These are phyloP conservation scores for Callaeas wilsoni DNA, from an alignment of 2,113 vertebrate genomes.

Conservation along the genomic window DNA sequence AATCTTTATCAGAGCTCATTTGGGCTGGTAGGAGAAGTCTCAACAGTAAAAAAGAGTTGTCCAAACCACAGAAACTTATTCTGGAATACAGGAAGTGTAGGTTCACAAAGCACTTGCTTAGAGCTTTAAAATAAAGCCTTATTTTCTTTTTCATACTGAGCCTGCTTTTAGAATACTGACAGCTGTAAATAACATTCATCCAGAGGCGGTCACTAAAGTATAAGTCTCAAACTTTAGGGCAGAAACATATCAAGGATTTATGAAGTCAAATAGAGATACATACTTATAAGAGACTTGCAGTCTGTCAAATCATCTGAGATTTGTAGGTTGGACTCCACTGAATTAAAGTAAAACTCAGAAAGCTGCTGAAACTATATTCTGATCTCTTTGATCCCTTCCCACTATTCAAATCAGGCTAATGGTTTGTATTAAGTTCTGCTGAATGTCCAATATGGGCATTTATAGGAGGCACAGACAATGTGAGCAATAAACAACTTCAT, in stretches of 20 bases:
- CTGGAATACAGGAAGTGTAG: background rate
- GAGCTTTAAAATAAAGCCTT: background rate
- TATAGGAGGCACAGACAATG: background rate
- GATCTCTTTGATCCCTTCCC: background rate
- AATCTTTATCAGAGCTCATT: background rate
- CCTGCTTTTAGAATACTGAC: background rate
- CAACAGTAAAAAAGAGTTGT: background rate
- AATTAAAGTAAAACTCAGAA: slow-evolving; percentile 17
- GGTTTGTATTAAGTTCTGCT: slow-evolving; percentile 7
- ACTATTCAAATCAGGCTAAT: background rate
- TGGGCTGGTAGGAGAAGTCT: background rate
- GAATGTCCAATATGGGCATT: background rate
- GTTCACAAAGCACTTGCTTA: background rate
- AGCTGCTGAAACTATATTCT: background rate
- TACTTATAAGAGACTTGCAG: background rate
- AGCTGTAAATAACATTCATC: background rate
- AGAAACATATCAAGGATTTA: background rate
- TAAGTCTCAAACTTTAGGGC: background rate
- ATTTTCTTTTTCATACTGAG: background rate
- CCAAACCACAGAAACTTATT: background rate
- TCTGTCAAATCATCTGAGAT: slow-evolving; percentile 7
- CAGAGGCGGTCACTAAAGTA: background rate
- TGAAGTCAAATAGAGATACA: background rate
- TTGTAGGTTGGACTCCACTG: background rate
- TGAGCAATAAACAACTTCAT: slow-evolving; percentile 44